Evolutionary conservation across 2,888 invertebrate genomes (phyloP), one percentile per base, ranked within the genome.

Genomic region (Ophioninae sp.): DNA sequence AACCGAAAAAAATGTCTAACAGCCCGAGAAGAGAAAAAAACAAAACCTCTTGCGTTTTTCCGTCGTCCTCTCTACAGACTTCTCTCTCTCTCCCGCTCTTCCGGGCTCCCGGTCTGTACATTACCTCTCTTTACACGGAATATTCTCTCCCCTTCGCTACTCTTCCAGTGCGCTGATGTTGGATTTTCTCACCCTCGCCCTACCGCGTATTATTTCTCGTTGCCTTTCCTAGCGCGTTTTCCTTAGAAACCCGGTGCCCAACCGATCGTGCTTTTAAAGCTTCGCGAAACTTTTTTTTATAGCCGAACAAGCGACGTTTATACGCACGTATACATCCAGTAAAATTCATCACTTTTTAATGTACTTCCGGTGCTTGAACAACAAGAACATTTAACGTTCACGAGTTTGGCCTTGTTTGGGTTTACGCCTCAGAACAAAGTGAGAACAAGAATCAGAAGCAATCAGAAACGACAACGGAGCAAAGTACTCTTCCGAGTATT

Each of bases 1-100:
- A 44, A 30, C 10, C 44, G 76, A 56, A 77, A 67, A 81, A 30
- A 75, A 76, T 76, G 70, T 74, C 65, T 75, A 83, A 84, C 75
- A 30, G 78, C 75, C 78, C 61, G 64, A 56, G 23, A 70, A 75
- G 30, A 59, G 41, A 41, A 57, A 41, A 68, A 30, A 30, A 30
- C 30, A 78, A 73, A 61, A 67, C 56, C 41, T 69, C 39, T 50
- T 62, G 50, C 67, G 39, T 59, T 30, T 70, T 39, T 23, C 61
- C 30, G 56, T 41, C 67, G 8, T 62, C 30, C n/a, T 62, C 44
- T 10, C 68, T 7, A 30, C n/a, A 30, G 8, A 30, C 21, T 41
- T 44, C 68, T 72, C 44, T 21, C 39, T 72, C 37, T 68, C 56
- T 64, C 74, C 62, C 62, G 0, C 21, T 39, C 39, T 21, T 39